Percentiles rank a stretch among this genome's conserved stretches.
Evolutionary conservation across 2,888 invertebrate species (phyloP).

Genomic region (Thera britannica): DNA sequence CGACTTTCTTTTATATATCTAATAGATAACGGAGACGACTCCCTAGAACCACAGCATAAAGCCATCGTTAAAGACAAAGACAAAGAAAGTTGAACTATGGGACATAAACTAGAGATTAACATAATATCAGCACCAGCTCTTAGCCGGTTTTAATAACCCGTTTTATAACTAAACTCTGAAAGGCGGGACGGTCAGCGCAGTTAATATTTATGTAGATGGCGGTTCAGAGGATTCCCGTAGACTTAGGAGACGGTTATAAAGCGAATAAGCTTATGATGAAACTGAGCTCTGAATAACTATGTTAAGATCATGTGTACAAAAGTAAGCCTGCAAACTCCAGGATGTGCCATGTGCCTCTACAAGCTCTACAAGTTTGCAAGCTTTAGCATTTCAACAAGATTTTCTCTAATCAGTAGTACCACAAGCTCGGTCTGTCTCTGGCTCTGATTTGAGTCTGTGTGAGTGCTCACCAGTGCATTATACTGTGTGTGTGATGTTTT

Average conservation of each 20-base stretch:
- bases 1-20: too few species aligned
- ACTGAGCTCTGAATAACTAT: neutral
- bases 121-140: constrained; percentile 37
- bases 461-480: too few species aligned
- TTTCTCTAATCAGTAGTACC: too few species aligned
- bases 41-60: neutral
- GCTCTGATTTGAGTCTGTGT: too few species aligned
- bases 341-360: too few species aligned
- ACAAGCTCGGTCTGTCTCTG: too few species aligned
- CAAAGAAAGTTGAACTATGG: constrained; percentile 38
- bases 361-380: neutral
- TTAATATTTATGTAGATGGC: constrained; percentile 28
- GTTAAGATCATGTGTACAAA: neutral
- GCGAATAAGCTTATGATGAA: neutral
- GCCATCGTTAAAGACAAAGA: constrained; percentile 28
- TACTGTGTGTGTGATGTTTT: too few species aligned
- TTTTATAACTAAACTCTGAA: constrained; percentile 33
- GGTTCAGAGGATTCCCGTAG: constrained; percentile 11
- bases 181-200: constrained; percentile 27
- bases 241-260: constrained; percentile 5
- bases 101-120: constrained; percentile 36
- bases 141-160: constrained; percentile 35
- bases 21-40: neutral
- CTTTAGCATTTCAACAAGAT: neutral
- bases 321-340: neutral